These are phyloP conservation scores for Apamea crenata DNA, from an alignment of 2,888 invertebrate species.

Conservation along the genomic window DNA sequence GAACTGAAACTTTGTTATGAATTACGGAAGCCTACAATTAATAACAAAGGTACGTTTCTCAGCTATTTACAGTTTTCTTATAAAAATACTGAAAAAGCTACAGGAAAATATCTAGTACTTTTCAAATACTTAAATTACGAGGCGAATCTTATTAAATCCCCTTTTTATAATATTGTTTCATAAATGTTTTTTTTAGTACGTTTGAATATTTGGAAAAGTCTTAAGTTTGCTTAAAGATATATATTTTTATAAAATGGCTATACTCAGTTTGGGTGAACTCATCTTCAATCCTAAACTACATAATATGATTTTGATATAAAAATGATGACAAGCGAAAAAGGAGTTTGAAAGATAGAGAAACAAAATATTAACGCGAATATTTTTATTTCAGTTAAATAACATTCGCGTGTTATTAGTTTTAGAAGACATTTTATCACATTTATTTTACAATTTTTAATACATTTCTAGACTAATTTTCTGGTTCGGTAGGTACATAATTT, in stretches of 20 bases:
- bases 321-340: neutral
- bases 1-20: no score
- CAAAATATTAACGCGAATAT: constrained; percentile 55
- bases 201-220: constrained; percentile 41
- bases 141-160: constrained; percentile 27
- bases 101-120: constrained; percentile 48
- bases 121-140: constrained; percentile 48
- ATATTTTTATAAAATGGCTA: constrained; percentile 43
- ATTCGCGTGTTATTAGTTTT: constrained; percentile 52
- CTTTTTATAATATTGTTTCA: constrained; percentile 40
- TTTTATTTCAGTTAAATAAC: constrained; percentile 58
- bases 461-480: constrained; percentile 33
- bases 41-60: constrained; percentile 1
- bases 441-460: constrained; percentile 46
- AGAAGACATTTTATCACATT: constrained; percentile 63
- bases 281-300: neutral
- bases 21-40: constrained; percentile 10
- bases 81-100: constrained; percentile 47
- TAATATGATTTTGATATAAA: neutral
- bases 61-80: constrained; percentile 52
- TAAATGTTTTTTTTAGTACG: constrained; percentile 40
- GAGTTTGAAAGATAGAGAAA: constrained; percentile 45
- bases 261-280: constrained; percentile 64
- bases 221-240: constrained; percentile 29
- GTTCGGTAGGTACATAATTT: constrained; percentile 22